Conservation (phyloP, 2,797 vertebrate species). For the Poeciliopsis paucimaculata region DNA sequence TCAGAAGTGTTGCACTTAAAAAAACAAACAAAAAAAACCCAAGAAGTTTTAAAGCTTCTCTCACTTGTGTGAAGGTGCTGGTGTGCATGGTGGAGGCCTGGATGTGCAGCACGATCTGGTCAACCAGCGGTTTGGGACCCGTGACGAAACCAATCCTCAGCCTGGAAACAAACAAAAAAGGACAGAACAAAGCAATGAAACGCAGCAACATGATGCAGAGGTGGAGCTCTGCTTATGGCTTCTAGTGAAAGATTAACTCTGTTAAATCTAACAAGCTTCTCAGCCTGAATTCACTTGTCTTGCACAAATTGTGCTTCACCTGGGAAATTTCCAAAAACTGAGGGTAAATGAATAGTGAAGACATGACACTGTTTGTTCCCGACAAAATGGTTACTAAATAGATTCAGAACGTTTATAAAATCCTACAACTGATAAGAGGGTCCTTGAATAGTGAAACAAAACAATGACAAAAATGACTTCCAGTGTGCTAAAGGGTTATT, state of each 20-base stretch:
- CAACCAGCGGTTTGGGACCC: conserved; percentile 89
- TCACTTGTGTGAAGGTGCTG: conserved; percentile 93
- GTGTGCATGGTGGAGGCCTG: conserved; percentile 92
- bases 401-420: neutral
- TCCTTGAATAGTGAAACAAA: neutral
- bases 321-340: neutral
- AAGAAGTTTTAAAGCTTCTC: neutral
- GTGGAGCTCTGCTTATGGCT: neutral
- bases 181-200: neutral
- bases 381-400: neutral
- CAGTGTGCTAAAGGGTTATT: neutral
- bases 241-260: conserved; percentile 13
- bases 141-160: conserved; percentile 93
- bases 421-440: neutral
- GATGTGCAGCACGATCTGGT: conserved; percentile 89
- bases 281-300: neutral
- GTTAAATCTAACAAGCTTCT: neutral
- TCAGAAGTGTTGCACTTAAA: neutral
- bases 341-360: neutral
- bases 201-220: neutral
- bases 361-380: neutral
- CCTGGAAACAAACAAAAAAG: conserved; percentile 64
- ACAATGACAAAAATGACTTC: neutral
- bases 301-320: neutral
- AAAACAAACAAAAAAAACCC: neutral